Evolutionary conservation across 2,797 vertebrate species (phyloP).

Genomic region (Amniataba percoides): DNA sequence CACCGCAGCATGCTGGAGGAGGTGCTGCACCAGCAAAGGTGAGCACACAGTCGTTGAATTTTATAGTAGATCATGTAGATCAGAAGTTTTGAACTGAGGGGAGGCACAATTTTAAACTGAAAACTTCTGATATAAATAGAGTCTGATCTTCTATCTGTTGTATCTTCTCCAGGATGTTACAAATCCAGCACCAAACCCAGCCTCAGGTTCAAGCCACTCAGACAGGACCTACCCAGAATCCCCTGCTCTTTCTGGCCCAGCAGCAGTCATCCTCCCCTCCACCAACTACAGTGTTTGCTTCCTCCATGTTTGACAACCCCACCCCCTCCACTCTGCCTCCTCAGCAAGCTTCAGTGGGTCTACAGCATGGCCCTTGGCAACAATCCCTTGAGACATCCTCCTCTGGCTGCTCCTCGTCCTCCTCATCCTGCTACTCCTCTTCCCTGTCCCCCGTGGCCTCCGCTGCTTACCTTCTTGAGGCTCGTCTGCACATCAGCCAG

Average conservation of each 20-base stretch:
- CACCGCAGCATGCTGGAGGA: constrained; percentile 92
- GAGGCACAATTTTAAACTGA: background rate
- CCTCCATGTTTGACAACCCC: constrained; percentile 77
- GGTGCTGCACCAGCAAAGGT: constrained; percentile 96
- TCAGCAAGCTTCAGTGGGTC: constrained; percentile 64
- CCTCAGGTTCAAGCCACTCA: constrained; percentile 83
- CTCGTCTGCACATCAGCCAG: constrained; percentile 91
- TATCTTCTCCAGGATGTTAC: constrained; percentile 92
- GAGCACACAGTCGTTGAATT: constrained; percentile 5
- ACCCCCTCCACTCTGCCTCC: constrained; percentile 71
- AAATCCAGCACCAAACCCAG: constrained; percentile 92
- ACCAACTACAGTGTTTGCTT: constrained; percentile 69
- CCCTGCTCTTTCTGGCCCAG: constrained; percentile 82
- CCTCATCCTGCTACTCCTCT: constrained; percentile 74
- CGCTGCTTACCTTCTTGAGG: constrained; percentile 91
- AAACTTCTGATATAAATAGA: background rate
- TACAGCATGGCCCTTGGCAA: constrained; percentile 78
- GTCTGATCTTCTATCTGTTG: constrained; percentile 32
- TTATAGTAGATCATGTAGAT: background rate
- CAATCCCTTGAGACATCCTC: constrained; percentile 62
- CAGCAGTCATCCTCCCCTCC: constrained; percentile 82
- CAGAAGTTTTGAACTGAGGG: background rate
- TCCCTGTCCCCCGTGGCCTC: constrained; percentile 88
- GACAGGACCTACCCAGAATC: constrained; percentile 85
- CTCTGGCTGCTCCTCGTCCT: constrained; percentile 57